Evolutionary conservation across 2,888 invertebrate genomes (phyloP).

Genomic region (Strigamia crassipes): DNA sequence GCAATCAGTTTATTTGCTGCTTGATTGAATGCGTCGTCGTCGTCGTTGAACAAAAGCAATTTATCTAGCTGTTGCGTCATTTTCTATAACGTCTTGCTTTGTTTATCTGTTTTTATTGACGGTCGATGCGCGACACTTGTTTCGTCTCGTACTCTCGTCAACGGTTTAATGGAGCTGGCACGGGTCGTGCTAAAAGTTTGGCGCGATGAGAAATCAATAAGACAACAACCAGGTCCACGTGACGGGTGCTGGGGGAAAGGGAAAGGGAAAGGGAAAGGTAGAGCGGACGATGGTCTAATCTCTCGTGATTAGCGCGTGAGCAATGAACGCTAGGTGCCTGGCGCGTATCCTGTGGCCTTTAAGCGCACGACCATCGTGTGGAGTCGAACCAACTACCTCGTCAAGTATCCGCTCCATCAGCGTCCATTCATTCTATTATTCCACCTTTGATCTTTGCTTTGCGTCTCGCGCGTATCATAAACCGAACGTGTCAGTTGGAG

Average conservation of each 20-base stretch:
- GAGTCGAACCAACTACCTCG: neutral
- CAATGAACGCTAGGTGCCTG: constrained; percentile 10
- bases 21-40: too few species aligned
- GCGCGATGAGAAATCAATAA: constrained; percentile 31
- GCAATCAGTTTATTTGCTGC: too few species aligned
- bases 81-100: too few species aligned
- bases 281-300: neutral
- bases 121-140: too few species aligned
- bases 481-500: too few species aligned
- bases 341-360: neutral
- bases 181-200: neutral
- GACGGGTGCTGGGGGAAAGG: too few species aligned
- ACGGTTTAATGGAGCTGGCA: neutral
- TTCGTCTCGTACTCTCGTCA: too few species aligned
- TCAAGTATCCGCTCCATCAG: neutral
- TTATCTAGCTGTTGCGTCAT: too few species aligned
- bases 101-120: too few species aligned
- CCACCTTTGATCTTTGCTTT: neutral
- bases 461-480: too few species aligned
- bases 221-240: neutral
- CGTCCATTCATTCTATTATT: neutral
- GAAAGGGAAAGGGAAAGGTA: too few species aligned
- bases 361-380: neutral
- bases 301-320: constrained; percentile 5
- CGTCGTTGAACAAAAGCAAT: too few species aligned